Conservation (phyloP, 2,113 vertebrate species). For the Glaucidium brasilianum region DNA sequence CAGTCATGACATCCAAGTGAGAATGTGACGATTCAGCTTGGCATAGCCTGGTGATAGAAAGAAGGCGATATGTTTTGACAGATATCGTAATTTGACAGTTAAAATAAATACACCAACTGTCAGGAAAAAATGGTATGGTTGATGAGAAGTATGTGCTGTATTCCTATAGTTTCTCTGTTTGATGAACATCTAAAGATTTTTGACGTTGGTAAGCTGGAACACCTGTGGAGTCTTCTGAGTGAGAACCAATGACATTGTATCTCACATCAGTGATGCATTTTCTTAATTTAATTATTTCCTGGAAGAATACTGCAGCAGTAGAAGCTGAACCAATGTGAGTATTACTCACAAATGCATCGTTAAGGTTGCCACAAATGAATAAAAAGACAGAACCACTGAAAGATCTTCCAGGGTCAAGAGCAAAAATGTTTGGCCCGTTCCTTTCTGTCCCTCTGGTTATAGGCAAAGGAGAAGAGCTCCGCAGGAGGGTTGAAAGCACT, state of each 20-base stretch:
- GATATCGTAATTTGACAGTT: slow-evolving; percentile 24
- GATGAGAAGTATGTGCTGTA: neutral
- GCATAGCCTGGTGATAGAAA: neutral
- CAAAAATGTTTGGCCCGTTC: neutral
- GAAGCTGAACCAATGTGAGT: neutral
- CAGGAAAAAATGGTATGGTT: neutral
- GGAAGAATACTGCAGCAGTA: neutral
- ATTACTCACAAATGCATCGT: neutral
- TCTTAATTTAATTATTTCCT: neutral
- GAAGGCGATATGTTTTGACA: slow-evolving; percentile 40
- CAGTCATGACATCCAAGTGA: slow-evolving; percentile 11
- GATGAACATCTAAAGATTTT: neutral
- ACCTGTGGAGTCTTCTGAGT: neutral
- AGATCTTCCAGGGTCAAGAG: neutral
- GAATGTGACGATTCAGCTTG: slow-evolving; percentile 1
- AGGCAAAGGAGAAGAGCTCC: neutral
- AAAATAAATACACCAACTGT: slow-evolving; percentile 46
- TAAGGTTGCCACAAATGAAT: neutral
- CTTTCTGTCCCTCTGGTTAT: neutral
- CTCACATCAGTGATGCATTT: neutral
- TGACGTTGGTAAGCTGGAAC: neutral
- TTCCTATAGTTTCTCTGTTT: neutral
- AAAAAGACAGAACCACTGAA: neutral
- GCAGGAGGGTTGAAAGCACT: neutral
- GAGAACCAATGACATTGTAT: neutral